Evolutionary conservation across 2,113 vertebrate species (phyloP).

Genomic region (Chionis minor): DNA sequence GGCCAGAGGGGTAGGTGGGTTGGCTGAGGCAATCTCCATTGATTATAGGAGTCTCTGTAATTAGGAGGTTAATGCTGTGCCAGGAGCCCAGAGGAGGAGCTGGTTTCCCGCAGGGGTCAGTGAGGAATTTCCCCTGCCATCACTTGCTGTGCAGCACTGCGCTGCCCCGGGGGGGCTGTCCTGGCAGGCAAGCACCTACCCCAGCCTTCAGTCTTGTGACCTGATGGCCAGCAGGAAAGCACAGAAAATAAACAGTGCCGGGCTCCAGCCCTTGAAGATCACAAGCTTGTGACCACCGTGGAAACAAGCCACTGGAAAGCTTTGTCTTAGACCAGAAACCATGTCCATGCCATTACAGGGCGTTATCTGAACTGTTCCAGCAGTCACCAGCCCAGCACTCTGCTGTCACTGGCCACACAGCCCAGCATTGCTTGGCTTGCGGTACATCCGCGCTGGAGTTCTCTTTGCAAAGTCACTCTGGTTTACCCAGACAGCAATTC

Average conservation of each 20-base stretch:
- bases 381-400: not conserved
- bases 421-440: not conserved
- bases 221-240: not conserved
- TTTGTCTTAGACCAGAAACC: not conserved
- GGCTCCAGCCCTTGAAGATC: not conserved
- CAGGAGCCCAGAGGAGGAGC: not conserved
- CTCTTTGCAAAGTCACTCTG: not conserved
- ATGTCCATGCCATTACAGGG: not conserved
- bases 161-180: not conserved
- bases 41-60: not conserved
- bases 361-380: not conserved
- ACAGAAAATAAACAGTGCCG: not conserved
- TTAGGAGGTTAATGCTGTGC: not conserved
- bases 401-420: rapidly evolving
- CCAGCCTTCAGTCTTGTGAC: not conserved
- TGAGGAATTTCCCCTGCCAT: not conserved
- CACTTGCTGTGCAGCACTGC: not conserved
- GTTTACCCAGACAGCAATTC: not conserved
- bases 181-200: not conserved
- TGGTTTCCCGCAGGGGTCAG: not conserved
- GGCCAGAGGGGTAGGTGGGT: not conserved
- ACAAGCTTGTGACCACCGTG: not conserved
- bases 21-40: not conserved
- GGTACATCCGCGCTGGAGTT: not conserved
- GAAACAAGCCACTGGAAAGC: not conserved